Base-by-base conservation (phyloP, 2,113 vertebrate genomes). In the Sporophila hypoxantha region DNA sequence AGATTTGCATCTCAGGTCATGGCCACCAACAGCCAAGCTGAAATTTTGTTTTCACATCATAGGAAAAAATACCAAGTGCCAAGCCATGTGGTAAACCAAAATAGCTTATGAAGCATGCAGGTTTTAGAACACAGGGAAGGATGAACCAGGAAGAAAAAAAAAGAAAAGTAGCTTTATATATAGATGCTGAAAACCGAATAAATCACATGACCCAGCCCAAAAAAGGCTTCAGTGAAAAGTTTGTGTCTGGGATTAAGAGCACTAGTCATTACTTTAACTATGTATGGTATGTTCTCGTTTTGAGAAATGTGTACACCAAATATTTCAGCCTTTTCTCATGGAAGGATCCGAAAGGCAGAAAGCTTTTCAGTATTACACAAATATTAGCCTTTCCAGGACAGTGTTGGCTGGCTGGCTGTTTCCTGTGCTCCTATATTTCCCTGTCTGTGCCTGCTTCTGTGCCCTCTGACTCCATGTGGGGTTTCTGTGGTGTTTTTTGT, bases 251-350 rank as follows among this genome's bases (percentile, higher is more conserved):
- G 78, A 91, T 88, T 91, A 90, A 91, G 90, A 74, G 91, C 94
- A 93, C 90, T 83, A 94, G 93, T 94, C 93, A 94, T 93, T 92
- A 92, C 95, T 93, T 94, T 95, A 94, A 92, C 93, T 95, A 93
- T 94, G 94, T 90, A 93, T 93, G 91, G 94, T 94, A 95, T 94
- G 95, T 94, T 93, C 93, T 94, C 67, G 0, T 92, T 79, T 91
- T 70, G 69, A 94, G 82, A 93, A 93, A 95, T 85, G 95, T 78
- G 82, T 81, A 12, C 88, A 89, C 80, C 87, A 76, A 95, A 93
- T 94, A 95, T 89, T 93, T 94, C 6, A 91, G 89, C 87, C 93
- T 91, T 95, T 95, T 95, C 92, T 95, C 91, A 91, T 93, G 92
- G 82, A 94, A 94, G 82, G 80, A 76, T 62, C 46, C 0, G 46